A percentile compares a stretch with the other conserved stretches of the same genome.
These are phyloP conservation scores for Pardosa pseudoannulata DNA, from an alignment of 2,888 invertebrate species.

Conservation along the genomic window DNA sequence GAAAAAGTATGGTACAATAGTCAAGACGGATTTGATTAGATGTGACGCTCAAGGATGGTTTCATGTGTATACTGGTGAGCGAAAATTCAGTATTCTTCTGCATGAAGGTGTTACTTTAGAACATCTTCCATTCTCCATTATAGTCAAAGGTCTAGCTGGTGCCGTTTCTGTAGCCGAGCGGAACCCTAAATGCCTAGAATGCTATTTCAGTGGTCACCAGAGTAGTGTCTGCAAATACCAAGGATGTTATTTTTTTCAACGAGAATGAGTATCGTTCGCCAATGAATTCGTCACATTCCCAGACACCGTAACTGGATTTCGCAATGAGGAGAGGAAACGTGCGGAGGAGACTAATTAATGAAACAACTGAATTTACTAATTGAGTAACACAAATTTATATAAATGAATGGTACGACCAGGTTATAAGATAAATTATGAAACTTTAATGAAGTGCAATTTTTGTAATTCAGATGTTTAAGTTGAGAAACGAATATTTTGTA, in stretches of 20 bases:
- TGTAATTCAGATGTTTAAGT: no score
- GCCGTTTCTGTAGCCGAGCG: conserved; percentile 36
- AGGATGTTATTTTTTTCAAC: conserved; percentile 35
- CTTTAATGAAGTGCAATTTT: background rate
- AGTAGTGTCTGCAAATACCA: conserved; percentile 20
- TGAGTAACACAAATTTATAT: no score
- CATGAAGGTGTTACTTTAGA: conserved; percentile 14
- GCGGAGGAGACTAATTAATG: no score
- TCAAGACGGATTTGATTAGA: conserved; percentile 45
- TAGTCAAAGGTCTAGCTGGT: conserved; percentile 37
- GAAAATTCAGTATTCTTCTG: conserved; percentile 26
- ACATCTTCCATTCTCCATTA: conserved; percentile 35
- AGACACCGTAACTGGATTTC: no score
- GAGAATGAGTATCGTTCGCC: no score
- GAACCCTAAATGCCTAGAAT: conserved; percentile 55
- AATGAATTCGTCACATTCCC: no score
- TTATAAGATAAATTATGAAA: no score
- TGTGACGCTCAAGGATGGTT: conserved; percentile 44
- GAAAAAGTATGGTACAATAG: conserved; percentile 29
- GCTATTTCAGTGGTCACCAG: conserved; percentile 46
- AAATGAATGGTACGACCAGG: no score
- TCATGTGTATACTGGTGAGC: conserved; percentile 56
- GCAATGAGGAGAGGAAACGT: no score
- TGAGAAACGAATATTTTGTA: no score
- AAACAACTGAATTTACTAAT: no score